A percentile compares a stretch with the other conserved stretches of the same genome.
These are phyloP conservation scores for Taurulus bubalis DNA, from an alignment of 2,113 vertebrate genomes.

Conservation along the genomic window DNA sequence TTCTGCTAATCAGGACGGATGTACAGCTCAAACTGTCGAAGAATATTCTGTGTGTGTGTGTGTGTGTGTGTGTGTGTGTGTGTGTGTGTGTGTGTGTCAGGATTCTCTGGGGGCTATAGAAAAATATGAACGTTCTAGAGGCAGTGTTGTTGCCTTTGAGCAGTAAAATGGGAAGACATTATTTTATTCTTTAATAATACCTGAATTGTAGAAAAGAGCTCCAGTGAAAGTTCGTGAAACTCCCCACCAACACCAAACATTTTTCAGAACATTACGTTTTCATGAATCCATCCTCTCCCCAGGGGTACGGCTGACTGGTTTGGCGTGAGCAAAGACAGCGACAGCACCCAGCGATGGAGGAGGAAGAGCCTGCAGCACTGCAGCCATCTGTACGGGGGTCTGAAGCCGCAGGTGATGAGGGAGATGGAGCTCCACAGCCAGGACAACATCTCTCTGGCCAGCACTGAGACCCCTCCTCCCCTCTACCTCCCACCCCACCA, in stretches of 20 bases:
- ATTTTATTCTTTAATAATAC: background rate
- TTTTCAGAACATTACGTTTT: background rate
- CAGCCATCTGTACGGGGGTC: constrained; percentile 94
- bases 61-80: background rate
- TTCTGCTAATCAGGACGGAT: constrained; percentile 1
- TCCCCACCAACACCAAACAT: background rate
- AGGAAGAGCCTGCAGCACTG: constrained; percentile 97
- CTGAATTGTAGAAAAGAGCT: background rate
- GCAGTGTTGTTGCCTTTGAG: background rate
- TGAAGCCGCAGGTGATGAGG: constrained; percentile 94
- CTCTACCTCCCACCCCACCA: constrained; percentile 90
- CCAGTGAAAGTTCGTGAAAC: background rate
- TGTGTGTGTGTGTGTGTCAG: background rate
- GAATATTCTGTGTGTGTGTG: background rate
- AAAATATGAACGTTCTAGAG: background rate
- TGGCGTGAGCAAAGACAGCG: constrained; percentile 94
- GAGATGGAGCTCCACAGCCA: constrained; percentile 96
- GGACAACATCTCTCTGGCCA: constrained; percentile 94
- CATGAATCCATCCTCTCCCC: constrained; percentile 16
- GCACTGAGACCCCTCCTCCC: constrained; percentile 94
- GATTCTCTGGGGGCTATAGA: background rate
- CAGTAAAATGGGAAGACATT: background rate
- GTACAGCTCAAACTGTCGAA: background rate
- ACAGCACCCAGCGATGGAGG: constrained; percentile 95
- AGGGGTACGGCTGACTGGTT: constrained; percentile 99